phyloP scores from a whole-genome alignment of 2,797 vertebrate genomes.

The Pseudochirops corinnae region DNA sequence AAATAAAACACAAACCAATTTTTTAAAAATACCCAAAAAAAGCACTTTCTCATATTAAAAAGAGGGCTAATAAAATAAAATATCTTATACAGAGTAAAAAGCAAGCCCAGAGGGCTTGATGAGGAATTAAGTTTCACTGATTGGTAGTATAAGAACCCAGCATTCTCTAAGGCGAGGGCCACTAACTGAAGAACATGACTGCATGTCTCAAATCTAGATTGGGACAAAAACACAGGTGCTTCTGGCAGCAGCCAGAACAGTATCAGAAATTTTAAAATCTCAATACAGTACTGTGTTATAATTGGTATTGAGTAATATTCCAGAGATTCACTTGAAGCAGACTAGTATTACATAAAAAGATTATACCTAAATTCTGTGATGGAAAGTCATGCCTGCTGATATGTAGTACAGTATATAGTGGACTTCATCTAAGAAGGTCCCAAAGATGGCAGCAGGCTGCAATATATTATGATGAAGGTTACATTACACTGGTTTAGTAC shows the following conservation, averaged over 20 bases:
- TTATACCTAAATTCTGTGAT: constrained; percentile 19
- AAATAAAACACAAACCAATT: too few relatives aligned
- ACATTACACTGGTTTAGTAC: constrained; percentile 32
- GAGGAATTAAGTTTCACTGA: background rate
- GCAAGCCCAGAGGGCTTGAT: background rate
- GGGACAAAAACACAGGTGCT: background rate
- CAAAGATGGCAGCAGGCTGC: constrained; percentile 30
- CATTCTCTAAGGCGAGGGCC: background rate
- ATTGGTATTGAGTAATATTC: background rate
- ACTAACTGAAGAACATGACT: background rate
- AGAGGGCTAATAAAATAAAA: background rate
- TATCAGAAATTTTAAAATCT: background rate
- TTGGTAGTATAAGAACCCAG: background rate
- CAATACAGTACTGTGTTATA: background rate
- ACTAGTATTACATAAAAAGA: constrained; percentile 32
- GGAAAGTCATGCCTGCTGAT: constrained; percentile 41
- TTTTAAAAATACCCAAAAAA: background rate
- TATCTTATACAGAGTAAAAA: background rate
- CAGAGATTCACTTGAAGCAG: constrained; percentile 50
- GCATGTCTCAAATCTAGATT: background rate
- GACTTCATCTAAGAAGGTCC: constrained; percentile 24
- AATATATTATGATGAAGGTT: constrained; percentile 50
- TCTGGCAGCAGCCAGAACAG: background rate
- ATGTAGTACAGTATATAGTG: constrained; percentile 34
- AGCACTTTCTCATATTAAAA: background rate